Base-by-base conservation (phyloP, 2,797 vertebrate species). In the Coranthus polyacanthus region DNA sequence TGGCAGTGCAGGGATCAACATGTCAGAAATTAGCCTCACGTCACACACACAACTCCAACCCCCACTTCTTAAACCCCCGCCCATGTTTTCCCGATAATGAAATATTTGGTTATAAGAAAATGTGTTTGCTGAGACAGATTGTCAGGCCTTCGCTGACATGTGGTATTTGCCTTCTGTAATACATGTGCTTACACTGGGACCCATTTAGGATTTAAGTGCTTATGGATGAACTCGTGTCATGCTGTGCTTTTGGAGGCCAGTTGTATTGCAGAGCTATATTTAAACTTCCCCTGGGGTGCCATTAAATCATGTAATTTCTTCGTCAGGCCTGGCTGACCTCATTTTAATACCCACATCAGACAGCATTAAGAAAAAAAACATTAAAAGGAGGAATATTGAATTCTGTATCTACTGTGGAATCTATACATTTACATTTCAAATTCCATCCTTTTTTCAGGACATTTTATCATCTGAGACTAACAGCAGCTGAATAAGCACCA, bases 241-340 rank as follows among this genome's bases (percentile, higher is more conserved):
- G 83, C 85, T 87, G 83, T 80, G 72, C 82, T 47, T 74, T 88
- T 68, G 71, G 80, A 86, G 79, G 80, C 80, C 76, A 79, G 75
- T 80, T 82, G 68, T 85, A 88, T 86, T 73, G 75, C 87, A 67
- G 81, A 69, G 88, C 92, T 94, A 93, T 94, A 93, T 94, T 92
- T 93, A 92, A 92, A 91, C 88, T 70, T 80, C 82, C 91, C 92
- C 90, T 69, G 72, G 82, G 90, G 93, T 86, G 87, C 89, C 89
- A 92, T 93, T 94, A 93, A 93, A 92, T 94, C 92, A 90, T 88
- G 85, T 90, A 84, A 91, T 90, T 94, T 94, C 90, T 93, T 93
- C 85, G 79, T 93, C 89, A 93, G 82, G 89, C 86, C 76, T 78
- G 71, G 72, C 68, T 93, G 93, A 91, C 93, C 92, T 92, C 80